phyloP scores from a whole-genome alignment of 2,113 vertebrate genomes.

The Dasypus novemcinctus region DNA sequence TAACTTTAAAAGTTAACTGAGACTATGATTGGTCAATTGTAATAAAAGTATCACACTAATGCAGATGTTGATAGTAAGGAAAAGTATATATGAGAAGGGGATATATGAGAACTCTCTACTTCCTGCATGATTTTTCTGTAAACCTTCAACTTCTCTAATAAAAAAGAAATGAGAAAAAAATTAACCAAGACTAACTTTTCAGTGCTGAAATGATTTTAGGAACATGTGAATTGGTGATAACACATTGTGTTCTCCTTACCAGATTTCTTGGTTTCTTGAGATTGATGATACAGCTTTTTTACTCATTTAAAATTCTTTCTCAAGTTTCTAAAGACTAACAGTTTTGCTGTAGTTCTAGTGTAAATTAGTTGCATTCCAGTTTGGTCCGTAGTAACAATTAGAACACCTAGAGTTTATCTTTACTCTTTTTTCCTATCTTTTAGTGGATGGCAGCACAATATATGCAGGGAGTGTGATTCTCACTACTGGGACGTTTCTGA shows the following conservation, averaged over 20 bases:
- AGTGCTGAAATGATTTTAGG: not conserved
- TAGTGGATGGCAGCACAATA: slow-evolving; percentile 85
- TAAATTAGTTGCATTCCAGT: not conserved
- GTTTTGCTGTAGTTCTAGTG: slow-evolving; percentile 26
- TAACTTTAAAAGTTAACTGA: not conserved
- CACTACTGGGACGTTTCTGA: slow-evolving; percentile 95
- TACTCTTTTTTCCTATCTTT: not conserved
- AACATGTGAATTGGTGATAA: not conserved
- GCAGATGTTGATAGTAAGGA: too few species aligned
- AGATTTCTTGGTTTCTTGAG: slow-evolving; percentile 1
- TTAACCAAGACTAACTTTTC: not conserved
- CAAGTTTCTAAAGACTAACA: not conserved
- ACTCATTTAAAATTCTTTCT: slow-evolving; percentile 27
- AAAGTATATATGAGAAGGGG: too few species aligned
- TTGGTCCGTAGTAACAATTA: not conserved
- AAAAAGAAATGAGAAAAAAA: not conserved
- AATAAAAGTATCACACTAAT: too few species aligned
- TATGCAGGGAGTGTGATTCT: slow-evolving; percentile 88
- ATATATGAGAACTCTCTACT: too few species aligned
- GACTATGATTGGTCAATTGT: not conserved
- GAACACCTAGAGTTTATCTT: not conserved
- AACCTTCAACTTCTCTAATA: too few species aligned
- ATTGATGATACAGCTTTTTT: not conserved
- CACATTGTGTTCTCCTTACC: not conserved
- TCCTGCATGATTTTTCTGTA: too few species aligned